A percentile compares a stretch with the other conserved stretches of the same genome.
phyloP scores from a whole-genome alignment of 2,797 vertebrate genomes.

The Hipposideros larvatus region DNA sequence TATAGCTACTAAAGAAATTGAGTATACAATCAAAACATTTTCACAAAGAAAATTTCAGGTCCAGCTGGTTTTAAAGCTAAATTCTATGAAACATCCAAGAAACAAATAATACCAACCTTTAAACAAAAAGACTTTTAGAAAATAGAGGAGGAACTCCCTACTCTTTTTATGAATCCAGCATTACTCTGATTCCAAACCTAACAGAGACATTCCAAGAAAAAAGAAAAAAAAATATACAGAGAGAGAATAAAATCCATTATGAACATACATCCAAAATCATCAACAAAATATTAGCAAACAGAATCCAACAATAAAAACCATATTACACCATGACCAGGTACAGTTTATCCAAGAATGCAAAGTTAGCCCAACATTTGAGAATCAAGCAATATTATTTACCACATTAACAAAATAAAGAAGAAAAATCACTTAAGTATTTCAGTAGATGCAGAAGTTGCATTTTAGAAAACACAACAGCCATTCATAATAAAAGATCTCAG shows the following conservation, averaged over 20 bases:
- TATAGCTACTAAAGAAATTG: background rate
- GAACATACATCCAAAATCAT: background rate
- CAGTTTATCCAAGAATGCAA: background rate
- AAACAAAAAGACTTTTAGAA: constrained; percentile 5
- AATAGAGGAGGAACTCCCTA: background rate
- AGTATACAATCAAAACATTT: constrained; percentile 47
- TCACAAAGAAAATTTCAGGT: background rate
- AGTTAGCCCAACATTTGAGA: background rate
- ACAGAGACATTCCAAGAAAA: background rate
- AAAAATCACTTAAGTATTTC: background rate
- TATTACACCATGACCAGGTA: background rate
- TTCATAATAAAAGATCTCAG: constrained; percentile 14
- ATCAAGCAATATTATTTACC: background rate
- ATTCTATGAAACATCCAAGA: constrained; percentile 26
- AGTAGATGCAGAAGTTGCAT: background rate
- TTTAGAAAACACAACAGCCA: background rate
- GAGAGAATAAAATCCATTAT: background rate
- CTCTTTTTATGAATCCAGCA: background rate
- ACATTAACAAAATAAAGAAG: constrained; percentile 42
- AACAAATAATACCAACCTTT: background rate
- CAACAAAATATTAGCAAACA: background rate
- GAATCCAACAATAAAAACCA: background rate
- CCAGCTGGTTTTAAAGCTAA: constrained; percentile 2
- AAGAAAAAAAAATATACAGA: background rate
- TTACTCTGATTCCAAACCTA: background rate